These are phyloP conservation scores for Chunga burmeisteri DNA, from an alignment of 2,113 vertebrate species.

Conservation along the genomic window DNA sequence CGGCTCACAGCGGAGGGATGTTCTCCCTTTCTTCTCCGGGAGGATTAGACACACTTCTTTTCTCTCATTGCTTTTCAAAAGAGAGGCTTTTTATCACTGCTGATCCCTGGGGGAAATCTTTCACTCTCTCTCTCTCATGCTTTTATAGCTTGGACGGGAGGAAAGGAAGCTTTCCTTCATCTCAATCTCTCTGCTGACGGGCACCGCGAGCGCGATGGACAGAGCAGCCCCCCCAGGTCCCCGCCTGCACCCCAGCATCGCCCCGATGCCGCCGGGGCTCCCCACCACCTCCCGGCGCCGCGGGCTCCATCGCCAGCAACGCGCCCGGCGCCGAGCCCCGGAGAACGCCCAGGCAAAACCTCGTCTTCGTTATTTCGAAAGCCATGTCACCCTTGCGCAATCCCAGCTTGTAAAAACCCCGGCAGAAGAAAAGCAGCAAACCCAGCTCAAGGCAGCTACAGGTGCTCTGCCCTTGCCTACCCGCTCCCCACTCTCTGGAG, in stretches of 20 bases:
- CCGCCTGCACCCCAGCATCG: neutral
- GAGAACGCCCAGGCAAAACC: constrained; percentile 1
- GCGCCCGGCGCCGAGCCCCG: neutral
- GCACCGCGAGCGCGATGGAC: rapidly evolving
- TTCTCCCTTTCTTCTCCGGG: constrained; percentile 34
- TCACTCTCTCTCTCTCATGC: neutral
- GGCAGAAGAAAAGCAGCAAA: neutral
- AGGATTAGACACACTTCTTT: constrained; percentile 59
- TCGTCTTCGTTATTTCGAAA: neutral
- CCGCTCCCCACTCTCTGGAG: neutral
- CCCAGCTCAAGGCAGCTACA: neutral
- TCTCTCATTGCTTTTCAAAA: constrained; percentile 43
- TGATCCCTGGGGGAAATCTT: constrained; percentile 36
- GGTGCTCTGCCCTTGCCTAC: constrained; percentile 33
- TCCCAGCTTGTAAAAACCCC: neutral
- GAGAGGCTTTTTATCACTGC: constrained; percentile 31
- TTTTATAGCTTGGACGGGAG: neutral
- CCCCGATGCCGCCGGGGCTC: neutral
- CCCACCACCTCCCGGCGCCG: neutral
- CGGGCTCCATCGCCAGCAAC: neutral
- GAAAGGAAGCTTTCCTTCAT: constrained; percentile 47
- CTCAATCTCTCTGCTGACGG: neutral
- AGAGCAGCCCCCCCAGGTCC: neutral
- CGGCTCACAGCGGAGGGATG: neutral
- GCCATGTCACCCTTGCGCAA: neutral